phyloP scores from a whole-genome alignment of 2,113 vertebrate species.

The Tichodroma muraria region DNA sequence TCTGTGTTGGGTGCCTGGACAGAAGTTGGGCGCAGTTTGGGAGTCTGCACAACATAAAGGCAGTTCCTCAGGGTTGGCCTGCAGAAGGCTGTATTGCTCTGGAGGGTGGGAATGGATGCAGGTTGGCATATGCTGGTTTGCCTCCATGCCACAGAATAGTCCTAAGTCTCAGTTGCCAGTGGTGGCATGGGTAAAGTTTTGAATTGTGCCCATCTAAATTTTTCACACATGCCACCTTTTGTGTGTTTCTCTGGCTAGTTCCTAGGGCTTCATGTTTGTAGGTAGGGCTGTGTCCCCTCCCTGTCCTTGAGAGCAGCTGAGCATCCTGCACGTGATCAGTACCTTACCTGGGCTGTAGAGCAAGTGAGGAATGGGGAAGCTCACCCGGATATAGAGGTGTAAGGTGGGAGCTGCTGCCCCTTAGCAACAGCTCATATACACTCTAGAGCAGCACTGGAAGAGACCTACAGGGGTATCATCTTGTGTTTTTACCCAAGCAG shows the following conservation, averaged over 20 bases:
- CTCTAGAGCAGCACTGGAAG: neutral
- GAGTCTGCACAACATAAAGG: neutral
- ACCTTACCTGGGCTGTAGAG: neutral
- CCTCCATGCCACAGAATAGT: neutral
- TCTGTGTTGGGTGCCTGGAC: neutral
- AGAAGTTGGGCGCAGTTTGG: neutral
- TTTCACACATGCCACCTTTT: rapidly evolving
- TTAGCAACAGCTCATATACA: neutral
- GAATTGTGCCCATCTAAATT: neutral
- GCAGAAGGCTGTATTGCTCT: neutral
- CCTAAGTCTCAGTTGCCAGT: neutral
- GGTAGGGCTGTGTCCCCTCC: neutral
- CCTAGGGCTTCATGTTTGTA: neutral
- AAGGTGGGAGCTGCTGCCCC: neutral
- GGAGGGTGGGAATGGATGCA: neutral
- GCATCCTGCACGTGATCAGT: rapidly evolving
- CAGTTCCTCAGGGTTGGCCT: neutral
- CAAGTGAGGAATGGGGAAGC: neutral
- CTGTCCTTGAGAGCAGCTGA: neutral
- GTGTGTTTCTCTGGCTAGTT: neutral
- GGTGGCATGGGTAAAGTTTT: neutral
- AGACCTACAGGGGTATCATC: neutral
- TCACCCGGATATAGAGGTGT: neutral
- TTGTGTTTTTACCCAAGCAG: rapidly evolving
- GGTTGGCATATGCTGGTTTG: neutral